Evolutionary conservation across 1,140 invertebrate genomes (phyloP).

Genomic region (Mylabris phalerata): DNA sequence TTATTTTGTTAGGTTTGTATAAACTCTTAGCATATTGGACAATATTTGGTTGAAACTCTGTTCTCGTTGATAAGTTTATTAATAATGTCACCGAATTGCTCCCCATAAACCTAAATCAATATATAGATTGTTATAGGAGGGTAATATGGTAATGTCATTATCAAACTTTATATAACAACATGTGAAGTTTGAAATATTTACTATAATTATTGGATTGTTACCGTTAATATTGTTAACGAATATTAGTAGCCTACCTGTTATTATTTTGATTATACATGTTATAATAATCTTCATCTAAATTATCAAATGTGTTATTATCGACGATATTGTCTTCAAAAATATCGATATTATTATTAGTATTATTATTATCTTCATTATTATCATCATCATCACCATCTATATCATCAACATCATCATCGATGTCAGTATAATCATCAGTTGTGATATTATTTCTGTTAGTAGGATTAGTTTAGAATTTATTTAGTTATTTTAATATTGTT

Average conservation of each 20-base stretch:
- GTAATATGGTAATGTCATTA: background rate
- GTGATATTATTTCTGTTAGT: slow-evolving; percentile 27
- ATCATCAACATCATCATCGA: slow-evolving; percentile 19
- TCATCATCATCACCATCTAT: no score
- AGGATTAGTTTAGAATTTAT: background rate
- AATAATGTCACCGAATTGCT: no score
- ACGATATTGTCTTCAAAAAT: slow-evolving; percentile 22
- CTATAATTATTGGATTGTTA: no score
- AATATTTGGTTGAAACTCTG: no score
- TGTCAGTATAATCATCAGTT: slow-evolving; percentile 24
- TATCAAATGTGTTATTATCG: slow-evolving; percentile 12
- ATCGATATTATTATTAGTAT: no score
- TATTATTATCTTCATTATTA: background rate
- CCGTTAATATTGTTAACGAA: background rate
- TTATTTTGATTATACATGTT: slow-evolving; percentile 28
- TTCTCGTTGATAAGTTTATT: no score
- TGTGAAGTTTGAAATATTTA: no score
- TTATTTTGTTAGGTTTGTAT: no score
- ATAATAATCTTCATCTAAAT: slow-evolving; percentile 28
- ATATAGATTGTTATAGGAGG: no score
- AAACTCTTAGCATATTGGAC: no score
- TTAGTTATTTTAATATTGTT: slow-evolving; percentile 10
- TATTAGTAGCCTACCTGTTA: slow-evolving; percentile 23
- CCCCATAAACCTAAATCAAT: no score
- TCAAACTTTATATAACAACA: no score